A percentile compares a stretch with the other conserved stretches of the same genome.
Evolutionary conservation across 2,888 invertebrate species (phyloP).

Genomic region (Drosophila anceps): DNA sequence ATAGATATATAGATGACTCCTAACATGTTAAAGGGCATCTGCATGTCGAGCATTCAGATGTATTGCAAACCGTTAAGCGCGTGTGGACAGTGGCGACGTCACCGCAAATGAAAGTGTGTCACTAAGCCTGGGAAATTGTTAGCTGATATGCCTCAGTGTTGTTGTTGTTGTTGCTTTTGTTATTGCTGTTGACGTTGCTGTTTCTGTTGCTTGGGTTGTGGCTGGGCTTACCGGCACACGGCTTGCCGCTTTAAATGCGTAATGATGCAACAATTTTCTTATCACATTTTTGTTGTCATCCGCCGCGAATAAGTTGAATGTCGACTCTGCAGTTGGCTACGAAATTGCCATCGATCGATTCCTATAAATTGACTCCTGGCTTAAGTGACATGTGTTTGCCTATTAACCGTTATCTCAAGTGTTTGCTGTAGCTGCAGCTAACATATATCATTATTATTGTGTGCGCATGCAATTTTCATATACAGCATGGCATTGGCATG

Average conservation of each 20-base stretch:
- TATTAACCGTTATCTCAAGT: conserved; percentile 54
- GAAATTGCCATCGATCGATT: conserved; percentile 28
- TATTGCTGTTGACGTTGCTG: conserved; percentile 22
- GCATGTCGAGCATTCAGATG: background rate
- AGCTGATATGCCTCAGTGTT: conserved; percentile 51
- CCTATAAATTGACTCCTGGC: conserved; percentile 36
- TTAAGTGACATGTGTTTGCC: conserved; percentile 51
- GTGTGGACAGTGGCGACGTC: conserved; percentile 61
- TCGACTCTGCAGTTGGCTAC: conserved; percentile 5
- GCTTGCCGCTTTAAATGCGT: conserved; percentile 56
- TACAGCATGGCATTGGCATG: conserved; percentile 8
- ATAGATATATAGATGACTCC: background rate
- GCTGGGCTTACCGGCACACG: conserved; percentile 27
- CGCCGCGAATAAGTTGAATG: conserved; percentile 38
- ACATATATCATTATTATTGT: conserved; percentile 35
- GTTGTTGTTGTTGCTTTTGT: conserved; percentile 21
- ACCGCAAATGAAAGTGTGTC: conserved; percentile 74
- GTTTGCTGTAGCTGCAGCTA: conserved; percentile 30
- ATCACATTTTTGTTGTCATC: conserved; percentile 63
- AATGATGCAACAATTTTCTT: conserved; percentile 80
- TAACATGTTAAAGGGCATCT: background rate
- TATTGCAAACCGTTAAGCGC: conserved; percentile 59
- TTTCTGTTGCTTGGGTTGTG: conserved; percentile 15
- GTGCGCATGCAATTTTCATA: conserved; percentile 45
- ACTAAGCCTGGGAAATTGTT: conserved; percentile 77